Evolutionary conservation across 2,113 vertebrate species (phyloP), one percentile per base, ranked within the genome.

Genomic region (Osmerus mordax): DNA sequence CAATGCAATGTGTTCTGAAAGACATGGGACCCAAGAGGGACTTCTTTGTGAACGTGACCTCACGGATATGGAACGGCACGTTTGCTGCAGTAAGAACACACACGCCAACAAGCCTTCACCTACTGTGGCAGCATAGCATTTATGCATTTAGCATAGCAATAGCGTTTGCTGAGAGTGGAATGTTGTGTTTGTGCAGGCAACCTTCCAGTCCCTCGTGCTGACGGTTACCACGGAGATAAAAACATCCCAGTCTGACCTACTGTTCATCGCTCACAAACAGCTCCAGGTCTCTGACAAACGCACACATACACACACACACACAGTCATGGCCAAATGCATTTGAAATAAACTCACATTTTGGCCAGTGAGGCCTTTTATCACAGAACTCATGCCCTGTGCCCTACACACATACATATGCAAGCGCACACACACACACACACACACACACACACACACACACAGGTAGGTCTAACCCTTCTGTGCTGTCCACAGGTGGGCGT

Each of bases 41-140:
- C 51, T 95, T 94, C 71, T 87, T 84, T 18, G 81, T 96, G 12
- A 94, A 93, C 0, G 84, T 96, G 63, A 92, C 92, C 0, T 91
- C 92, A 12, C 89, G 90, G 76, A 92, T 96, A 64, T 96, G 94
- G 95, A 95, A 94, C 0, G 82, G 92, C 19, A 95, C 94, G 0
- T 95, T 95, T 73, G 90, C 89, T 41, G 78, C 87, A 28, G 95
- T 96, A 85, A 91, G 90, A 92, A 83, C 71, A 21, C 11, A 23
- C 9, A 8, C 18, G 8, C 9, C 18, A 19, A 11, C 29, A 65
- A 55, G 54, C 55, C 15, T 56, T 56, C 11, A 16, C 16, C n/a
- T 18, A 56, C 55, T 18, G 55, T 56, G 18, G 3, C 55, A 19
- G 6, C 16, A 7, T 8, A 18, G 55, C n/a, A 56, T 21, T 21